A percentile compares a stretch with the other conserved stretches of the same genome.
phyloP scores from a whole-genome alignment of 2,113 vertebrate genomes.

The Melanerpes aurifrons region DNA sequence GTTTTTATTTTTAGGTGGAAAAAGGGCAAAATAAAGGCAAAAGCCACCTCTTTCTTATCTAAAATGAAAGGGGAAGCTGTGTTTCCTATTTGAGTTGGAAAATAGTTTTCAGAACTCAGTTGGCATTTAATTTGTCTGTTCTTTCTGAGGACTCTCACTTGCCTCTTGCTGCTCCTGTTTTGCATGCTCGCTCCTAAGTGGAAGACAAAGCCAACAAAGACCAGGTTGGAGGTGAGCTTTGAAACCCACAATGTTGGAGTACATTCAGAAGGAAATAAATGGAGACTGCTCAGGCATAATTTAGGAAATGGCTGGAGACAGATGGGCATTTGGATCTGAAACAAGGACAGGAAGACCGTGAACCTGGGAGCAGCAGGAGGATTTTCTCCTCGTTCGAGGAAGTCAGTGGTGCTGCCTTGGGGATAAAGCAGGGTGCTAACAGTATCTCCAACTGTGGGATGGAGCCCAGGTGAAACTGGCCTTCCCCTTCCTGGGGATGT shows the following conservation, averaged over 20 bases:
- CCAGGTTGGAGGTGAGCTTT: conserved; percentile 33
- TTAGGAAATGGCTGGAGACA: conserved; percentile 24
- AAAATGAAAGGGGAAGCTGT: neutral
- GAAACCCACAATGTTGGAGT: conserved; percentile 4
- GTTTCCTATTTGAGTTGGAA: neutral
- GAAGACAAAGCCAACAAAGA: conserved; percentile 24
- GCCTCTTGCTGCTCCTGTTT: neutral
- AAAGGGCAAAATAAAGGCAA: neutral
- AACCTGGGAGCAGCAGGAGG: neutral
- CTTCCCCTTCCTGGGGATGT: neutral
- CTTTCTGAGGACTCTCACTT: neutral
- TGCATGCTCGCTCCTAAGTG: neutral
- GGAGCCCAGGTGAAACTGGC: neutral
- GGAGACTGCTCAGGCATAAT: neutral
- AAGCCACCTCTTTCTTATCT: neutral
- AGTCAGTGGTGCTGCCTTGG: neutral
- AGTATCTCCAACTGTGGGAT: neutral
- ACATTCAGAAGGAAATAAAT: conserved; percentile 29
- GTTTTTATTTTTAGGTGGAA: too few species aligned
- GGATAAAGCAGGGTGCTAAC: neutral
- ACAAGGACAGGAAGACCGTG: neutral
- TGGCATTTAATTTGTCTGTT: conserved; percentile 51
- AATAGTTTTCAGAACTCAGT: conserved; percentile 3
- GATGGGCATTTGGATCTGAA: neutral
- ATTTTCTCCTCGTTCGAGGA: neutral